Evolutionary conservation across 2,888 invertebrate genomes (phyloP).

Genomic region (Coelopa pilipes): DNA sequence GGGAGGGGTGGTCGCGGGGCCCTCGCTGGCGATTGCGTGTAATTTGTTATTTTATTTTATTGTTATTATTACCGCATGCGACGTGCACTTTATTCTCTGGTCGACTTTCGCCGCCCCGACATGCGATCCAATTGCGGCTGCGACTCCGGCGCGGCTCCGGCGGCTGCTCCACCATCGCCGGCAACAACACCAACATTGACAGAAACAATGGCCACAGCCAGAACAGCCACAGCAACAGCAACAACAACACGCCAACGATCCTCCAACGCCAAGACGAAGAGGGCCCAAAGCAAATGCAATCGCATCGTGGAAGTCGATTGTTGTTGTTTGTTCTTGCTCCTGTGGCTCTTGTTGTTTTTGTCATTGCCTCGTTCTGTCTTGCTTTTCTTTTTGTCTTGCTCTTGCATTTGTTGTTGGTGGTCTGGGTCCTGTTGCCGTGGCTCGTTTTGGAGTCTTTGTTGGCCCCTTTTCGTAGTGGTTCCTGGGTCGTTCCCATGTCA

Average conservation of each 20-base stretch:
- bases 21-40: slow-evolving; percentile 36
- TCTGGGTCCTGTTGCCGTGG: no score
- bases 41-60: slow-evolving; percentile 64
- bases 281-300: not conserved
- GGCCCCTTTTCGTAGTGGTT: not conserved
- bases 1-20: no score
- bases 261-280: not conserved
- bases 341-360: no score
- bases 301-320: not conserved
- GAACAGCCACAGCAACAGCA: not conserved
- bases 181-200: no score
- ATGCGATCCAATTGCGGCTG: slow-evolving; percentile 21
- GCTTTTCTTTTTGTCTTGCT: no score
- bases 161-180: not conserved
- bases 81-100: slow-evolving; percentile 33
- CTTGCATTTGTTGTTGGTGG: no score
- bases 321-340: not conserved
- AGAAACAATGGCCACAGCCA: not conserved
- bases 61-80: slow-evolving; percentile 59
- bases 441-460: not conserved
- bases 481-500: slow-evolving; percentile 15
- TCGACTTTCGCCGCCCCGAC: slow-evolving; percentile 21
- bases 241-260: not conserved
- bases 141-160: not conserved
- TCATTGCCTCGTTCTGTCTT: no score